These are phyloP conservation scores for Pentamera pediparva DNA, from an alignment of 53 echinoderm and acorn worm species.

Conservation along the genomic window DNA sequence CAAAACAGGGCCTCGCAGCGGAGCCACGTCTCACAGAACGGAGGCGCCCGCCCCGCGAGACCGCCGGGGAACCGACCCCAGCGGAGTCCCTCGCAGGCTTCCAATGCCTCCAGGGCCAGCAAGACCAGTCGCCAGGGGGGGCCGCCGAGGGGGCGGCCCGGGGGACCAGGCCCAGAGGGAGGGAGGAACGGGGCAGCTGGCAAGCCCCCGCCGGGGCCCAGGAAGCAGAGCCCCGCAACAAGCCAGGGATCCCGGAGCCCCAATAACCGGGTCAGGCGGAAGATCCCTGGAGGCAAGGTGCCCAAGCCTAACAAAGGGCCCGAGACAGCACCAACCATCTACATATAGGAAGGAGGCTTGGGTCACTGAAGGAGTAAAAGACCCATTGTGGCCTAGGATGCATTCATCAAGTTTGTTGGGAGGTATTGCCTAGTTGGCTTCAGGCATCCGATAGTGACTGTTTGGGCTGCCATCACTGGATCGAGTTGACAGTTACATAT, in stretches of 20 bases:
- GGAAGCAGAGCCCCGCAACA: conserved; percentile 2
- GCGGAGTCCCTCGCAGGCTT: not conserved
- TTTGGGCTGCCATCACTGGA: no score
- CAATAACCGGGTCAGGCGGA: conserved; percentile 19
- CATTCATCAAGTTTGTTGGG: no score
- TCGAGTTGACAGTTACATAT: no score
- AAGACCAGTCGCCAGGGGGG: not conserved
- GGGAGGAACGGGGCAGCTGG: not conserved
- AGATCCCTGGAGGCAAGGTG: conserved; percentile 14
- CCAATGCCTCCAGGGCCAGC: not conserved
- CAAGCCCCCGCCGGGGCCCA: not conserved
- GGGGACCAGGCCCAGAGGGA: not conserved
- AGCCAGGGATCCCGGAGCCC: not conserved
- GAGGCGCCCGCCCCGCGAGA: not conserved
- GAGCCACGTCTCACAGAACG: not conserved
- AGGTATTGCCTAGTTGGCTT: no score
- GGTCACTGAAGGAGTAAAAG: no score
- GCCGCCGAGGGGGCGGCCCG: conserved; percentile 4
- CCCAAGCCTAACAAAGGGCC: conserved; percentile 22
- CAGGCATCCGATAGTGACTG: no score
- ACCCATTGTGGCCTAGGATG: no score
- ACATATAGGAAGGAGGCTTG: no score
- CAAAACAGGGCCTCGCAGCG: conserved; percentile 18
- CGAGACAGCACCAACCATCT: conserved; percentile 24
- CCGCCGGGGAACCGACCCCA: not conserved